Base-by-base conservation (phyloP, 1,140 invertebrate genomes). In the Araneus ventricosus region DNA sequence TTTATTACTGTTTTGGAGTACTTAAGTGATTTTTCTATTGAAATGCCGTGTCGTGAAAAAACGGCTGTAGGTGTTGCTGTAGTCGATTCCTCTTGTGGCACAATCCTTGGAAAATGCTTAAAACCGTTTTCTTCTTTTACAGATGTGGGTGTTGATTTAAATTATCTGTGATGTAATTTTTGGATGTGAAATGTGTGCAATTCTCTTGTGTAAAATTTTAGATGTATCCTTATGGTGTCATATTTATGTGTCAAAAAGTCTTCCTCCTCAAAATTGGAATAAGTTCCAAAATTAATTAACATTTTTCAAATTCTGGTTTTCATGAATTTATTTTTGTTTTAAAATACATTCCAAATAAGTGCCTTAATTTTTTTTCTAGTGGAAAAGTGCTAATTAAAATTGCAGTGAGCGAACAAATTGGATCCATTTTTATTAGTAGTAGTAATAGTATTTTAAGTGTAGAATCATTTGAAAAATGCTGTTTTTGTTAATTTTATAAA, bases 1-100 rank as follows among this genome's bases (percentile, higher is more conserved):
- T 93, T 93, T 93, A 93, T 93, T 93, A 93, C 91, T 88, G 91
- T 84, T 93, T 93, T 70, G 84, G 22, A 79, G 85, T 87, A 87
- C 84, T 88, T 93, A 87, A 93, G 45, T 59, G 67, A 80, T 92
- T 80, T 92, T 93, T 85, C 79, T 86, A 91, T 61, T 39, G 34
- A 39, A 61, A 82, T 52, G 24, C 67, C 17, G 41, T 37, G n/a
- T 88, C 14, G 10, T n/a, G 41, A 45, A 52, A 79, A 27, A 52
- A 41, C 82, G n/a, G 82, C 20, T 7, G 20, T 57, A 84, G 39
- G 41, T 52, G 45, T 41, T 52, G 82, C 41, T 84, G 27, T 84
- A 84, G 45, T 84, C n/a, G 17, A 30, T 84, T 37, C 70, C 41
- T 84, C 24, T 7, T 84, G 82, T 84, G 39, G 82, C 82, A 84